Conservation (phyloP, 2,888 invertebrate species). For the Ferdinandea cuprea region DNA sequence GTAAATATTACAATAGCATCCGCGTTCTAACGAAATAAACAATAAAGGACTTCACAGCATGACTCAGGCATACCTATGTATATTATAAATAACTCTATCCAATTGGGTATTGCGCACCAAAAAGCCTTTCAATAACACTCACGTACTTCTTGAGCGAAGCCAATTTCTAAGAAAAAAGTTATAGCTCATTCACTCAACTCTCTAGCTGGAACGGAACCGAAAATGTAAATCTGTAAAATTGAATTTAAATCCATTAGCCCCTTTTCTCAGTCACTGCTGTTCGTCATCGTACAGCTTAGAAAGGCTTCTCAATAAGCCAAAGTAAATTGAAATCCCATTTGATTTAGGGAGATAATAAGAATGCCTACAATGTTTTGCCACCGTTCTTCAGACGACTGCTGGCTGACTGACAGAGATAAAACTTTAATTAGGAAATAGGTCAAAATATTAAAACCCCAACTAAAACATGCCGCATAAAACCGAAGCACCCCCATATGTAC, state of each 20-base stretch:
- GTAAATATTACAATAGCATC: no score
- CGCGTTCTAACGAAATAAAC: no score
- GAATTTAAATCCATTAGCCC: slow-evolving; percentile 69
- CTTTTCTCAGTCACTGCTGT: slow-evolving; percentile 6
- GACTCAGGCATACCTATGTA: no score
- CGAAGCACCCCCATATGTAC: slow-evolving; percentile 17
- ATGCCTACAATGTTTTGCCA: slow-evolving; percentile 9
- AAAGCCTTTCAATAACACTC: slow-evolving; percentile 15
- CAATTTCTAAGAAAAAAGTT: slow-evolving; percentile 50
- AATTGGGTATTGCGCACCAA: no score
- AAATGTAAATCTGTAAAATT: slow-evolving; percentile 72
- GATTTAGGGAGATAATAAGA: slow-evolving; percentile 40
- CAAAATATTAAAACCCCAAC: slow-evolving; percentile 45
- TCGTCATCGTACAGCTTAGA: not conserved
- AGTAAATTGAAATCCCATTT: slow-evolving; percentile 65
- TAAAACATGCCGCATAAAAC: slow-evolving; percentile 10
- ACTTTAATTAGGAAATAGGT: slow-evolving; percentile 67
- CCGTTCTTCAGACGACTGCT: slow-evolving; percentile 23
- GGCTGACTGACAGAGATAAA: slow-evolving; percentile 48
- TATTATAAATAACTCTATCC: no score
- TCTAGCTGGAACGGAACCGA: slow-evolving; percentile 43
- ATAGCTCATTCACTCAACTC: slow-evolving; percentile 54
- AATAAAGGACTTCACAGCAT: no score
- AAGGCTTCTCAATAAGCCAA: slow-evolving; percentile 34
- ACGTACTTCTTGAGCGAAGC: slow-evolving; percentile 28